Base-by-base conservation (phyloP, 2,888 invertebrate genomes). In the Penaeus monodon region DNA sequence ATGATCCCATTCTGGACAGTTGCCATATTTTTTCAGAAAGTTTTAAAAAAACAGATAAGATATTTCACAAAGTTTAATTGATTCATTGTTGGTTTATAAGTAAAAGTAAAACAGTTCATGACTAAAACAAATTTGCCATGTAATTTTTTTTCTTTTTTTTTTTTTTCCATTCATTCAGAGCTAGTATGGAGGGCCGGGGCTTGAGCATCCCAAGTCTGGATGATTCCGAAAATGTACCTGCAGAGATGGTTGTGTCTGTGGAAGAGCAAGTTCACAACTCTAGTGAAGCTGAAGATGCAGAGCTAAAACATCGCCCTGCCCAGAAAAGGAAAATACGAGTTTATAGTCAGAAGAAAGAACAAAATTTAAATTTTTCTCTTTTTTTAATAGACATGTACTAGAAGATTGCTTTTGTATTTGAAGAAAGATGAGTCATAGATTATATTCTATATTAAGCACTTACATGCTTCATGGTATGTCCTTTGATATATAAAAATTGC, bases 201-300 rank as follows among this genome's bases (percentile, higher is more conserved):
- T 64, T 83, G 14, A 65, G 76, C 44, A 83, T 83, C 38, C 33
- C 74, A 38, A 29, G 44, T 66, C 49, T 83, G 14, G 83, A 83
- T 20, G 83, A 83, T n/a, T 73, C 14, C 17, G 83, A 29, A 64
- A 44, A 63, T 24, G 83, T 83, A n/a, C 76, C 83, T 10, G 44
- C 83, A 83, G 76, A 83, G 33, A 83, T 83, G 83, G 66, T 68
- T 29, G 83, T 83, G 44, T 83, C 83, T 65, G 83, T 83, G 74
- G 65, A 74, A 64, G 83, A 83, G 44, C 64, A 74, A 65, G n/a
- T 24, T 38, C 38, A 33, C 8, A 33, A 44, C 33, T 29, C 10
- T 38, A 76, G 63, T 33, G 64, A 76, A 12, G 14, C 64, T 14
- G 83, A 76, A n/a, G 74, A 76, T 17, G 49, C 29, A 20, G 83